Base-by-base conservation (phyloP, 2,888 invertebrate genomes). In the Cactoblastis cactorum region DNA sequence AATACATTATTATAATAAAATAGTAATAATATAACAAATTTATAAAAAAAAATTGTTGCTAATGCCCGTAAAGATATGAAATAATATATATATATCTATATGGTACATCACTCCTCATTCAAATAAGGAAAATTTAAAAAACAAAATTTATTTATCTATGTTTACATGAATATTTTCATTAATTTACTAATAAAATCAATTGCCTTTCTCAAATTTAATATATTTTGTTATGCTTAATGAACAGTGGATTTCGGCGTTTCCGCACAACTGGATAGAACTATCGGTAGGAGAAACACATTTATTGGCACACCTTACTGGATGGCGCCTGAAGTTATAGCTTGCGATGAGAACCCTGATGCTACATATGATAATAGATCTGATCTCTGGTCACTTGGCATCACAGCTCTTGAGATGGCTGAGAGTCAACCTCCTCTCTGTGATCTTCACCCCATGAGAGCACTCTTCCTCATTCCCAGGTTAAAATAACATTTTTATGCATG, bases 321-420 rank as follows among this genome's bases (percentile, higher is more conserved):
- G 99, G 98, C 98, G 35, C 99, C 98, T 1, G 99, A 99, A 91
- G 99, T 99, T 45, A 99, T 99, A 74, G 99, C 99, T 51, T 99
- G 99, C 87, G 99, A 99, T 89, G 99, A 99, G 88, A 99, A 99
- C 90, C 98, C 98, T 45, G 99, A 99, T 80, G 99, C 99, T 53
- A 99, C 99, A 15, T 99, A 99, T 77, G 99, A 99, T 90, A 98
- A 98, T 91, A 94, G 97, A 70, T 96, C 96, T 68, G 97, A 97
- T 86, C 91, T 97, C 56, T 96, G 96, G 96, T 96, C 96, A 45
- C 91, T 96, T 62, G 97, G 99, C 71, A 99, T 99, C 74, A 99
- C 99, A 53, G 98, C 99, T 48, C 92, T 99, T 59, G 99, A 99
- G 92, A 99, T 99, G 99, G 99, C 99, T 53, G 99, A 99, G 91